Conservation (phyloP, 1,140 invertebrate species). For the Carcinoscorpius rotundicauda region DNA sequence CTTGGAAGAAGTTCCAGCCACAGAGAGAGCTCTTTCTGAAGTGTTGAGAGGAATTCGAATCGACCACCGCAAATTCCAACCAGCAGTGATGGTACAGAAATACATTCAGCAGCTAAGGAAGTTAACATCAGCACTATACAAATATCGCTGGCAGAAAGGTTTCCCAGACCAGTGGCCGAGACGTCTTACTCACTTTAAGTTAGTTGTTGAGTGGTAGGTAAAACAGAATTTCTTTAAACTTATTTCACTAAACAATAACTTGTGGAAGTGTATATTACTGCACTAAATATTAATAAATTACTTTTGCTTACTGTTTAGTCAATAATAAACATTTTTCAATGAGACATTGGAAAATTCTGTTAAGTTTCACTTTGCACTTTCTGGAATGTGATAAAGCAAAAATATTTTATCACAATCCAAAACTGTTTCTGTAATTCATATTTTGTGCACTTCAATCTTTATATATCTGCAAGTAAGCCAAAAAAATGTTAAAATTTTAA, state of each 20-base stretch:
- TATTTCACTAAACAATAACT: too few relatives aligned
- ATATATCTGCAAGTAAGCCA: slow-evolving; percentile 17
- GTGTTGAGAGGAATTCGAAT: slow-evolving; percentile 24
- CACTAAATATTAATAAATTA: too few relatives aligned
- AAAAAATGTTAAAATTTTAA: slow-evolving; percentile 16
- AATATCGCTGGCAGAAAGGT: slow-evolving; percentile 53
- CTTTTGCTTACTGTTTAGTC: too few relatives aligned
- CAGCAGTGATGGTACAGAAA: slow-evolving; percentile 63
- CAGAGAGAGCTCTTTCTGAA: slow-evolving; percentile 63
- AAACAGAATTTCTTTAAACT: too few relatives aligned
- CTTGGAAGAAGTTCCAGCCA: slow-evolving; percentile 57
- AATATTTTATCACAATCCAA: too few relatives aligned
- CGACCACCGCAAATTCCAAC: slow-evolving; percentile 65
- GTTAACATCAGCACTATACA: slow-evolving; percentile 65
- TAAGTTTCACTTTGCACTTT: too few relatives aligned
- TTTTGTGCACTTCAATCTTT: too few relatives aligned
- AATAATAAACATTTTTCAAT: too few relatives aligned
- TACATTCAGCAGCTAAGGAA: slow-evolving; percentile 69
- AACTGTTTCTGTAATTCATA: too few relatives aligned
- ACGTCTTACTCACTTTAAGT: slow-evolving; percentile 55
- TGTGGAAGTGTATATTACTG: too few relatives aligned
- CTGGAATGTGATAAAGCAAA: too few relatives aligned
- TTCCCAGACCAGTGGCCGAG: slow-evolving; percentile 60
- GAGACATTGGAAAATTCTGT: too few relatives aligned
- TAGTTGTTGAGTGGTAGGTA: slow-evolving; percentile 73